Evolutionary conservation across 1,140 invertebrate species (phyloP).

Genomic region (Apis dorsata): DNA sequence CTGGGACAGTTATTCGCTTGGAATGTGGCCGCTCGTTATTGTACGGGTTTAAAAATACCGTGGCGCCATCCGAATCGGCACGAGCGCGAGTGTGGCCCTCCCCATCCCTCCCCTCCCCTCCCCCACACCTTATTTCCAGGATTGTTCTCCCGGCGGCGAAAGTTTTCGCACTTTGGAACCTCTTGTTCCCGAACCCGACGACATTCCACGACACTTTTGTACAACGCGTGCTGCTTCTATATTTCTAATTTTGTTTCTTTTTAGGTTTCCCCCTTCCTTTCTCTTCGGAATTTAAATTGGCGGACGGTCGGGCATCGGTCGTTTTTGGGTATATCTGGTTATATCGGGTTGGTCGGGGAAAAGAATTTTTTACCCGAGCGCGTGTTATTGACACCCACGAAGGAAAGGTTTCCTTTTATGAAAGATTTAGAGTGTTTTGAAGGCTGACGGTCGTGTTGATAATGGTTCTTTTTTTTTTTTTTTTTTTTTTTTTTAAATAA

Average conservation of each 20-base stretch:
- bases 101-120: too few relatives aligned
- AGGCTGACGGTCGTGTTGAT: not conserved
- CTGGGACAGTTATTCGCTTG: constrained; percentile 39
- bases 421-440: not conserved
- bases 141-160: constrained; percentile 50
- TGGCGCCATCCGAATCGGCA: constrained; percentile 55
- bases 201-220: constrained; percentile 9
- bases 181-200: constrained; percentile 25
- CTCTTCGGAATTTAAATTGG: not conserved
- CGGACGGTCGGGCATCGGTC: too few relatives aligned
- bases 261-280: too few relatives aligned
- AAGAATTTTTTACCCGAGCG: not conserved
- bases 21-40: constrained; percentile 57
- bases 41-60: constrained; percentile 61
- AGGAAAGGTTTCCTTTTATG: not conserved
- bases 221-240: not conserved
- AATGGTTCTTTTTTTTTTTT: not conserved
- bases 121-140: constrained; percentile 31
- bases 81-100: constrained; percentile 6
- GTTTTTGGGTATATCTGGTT: not conserved
- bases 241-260: not conserved
- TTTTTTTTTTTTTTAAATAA: too few relatives aligned
- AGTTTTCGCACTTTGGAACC: constrained; percentile 37
- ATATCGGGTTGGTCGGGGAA: not conserved
- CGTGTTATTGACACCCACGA: not conserved